phyloP scores from a whole-genome alignment of 2,888 invertebrate genomes.

The Hanleya hanleyi region DNA sequence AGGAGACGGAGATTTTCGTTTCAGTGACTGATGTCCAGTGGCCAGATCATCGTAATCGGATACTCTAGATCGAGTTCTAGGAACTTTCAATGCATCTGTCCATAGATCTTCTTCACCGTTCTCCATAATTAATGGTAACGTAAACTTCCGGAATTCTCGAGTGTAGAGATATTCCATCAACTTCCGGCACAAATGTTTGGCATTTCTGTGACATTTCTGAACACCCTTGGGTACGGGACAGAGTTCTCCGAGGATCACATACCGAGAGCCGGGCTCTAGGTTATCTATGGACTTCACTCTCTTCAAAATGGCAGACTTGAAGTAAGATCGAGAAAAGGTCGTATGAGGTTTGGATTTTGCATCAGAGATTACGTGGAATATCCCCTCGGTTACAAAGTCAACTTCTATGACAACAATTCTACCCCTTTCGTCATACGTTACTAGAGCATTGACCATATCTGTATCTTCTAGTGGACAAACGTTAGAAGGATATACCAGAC shows the following conservation, averaged over 20 bases:
- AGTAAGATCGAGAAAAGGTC: background rate
- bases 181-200: background rate
- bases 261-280: background rate
- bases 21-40: background rate
- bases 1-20: background rate
- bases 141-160: background rate
- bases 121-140: background rate
- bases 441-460: background rate
- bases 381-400: background rate
- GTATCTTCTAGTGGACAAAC: background rate
- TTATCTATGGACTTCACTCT: background rate
- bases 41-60: background rate
- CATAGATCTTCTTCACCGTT: background rate
- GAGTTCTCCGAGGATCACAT: background rate
- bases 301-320: background rate
- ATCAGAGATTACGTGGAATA: background rate
- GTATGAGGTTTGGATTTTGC: background rate
- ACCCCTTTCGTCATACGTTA: background rate
- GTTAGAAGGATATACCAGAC: background rate
- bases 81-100: background rate
- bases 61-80: background rate
- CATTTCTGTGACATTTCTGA: conserved; percentile 4
- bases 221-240: background rate
- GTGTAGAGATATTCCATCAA: background rate
- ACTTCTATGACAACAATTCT: background rate